Base-by-base conservation (phyloP, 53 echinoderm and acorn worm genomes). In the Holothuria leucospilota region DNA sequence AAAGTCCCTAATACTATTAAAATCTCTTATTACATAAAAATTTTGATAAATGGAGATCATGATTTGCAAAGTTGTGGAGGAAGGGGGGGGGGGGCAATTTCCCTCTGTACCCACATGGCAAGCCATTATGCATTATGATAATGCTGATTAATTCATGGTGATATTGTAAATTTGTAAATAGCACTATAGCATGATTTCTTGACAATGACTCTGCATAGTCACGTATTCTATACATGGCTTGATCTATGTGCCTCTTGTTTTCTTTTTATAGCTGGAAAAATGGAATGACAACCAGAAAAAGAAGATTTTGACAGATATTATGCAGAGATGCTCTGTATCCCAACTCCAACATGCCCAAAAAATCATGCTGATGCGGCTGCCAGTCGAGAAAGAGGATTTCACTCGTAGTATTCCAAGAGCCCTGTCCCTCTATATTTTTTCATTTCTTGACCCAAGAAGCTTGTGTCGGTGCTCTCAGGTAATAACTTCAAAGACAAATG, bases 381-480 rank as follows among this genome's bases (percentile, higher is more conserved):
- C 98, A 4, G 86, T 98, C 1, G 88, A 92, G 23, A 71, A 81
- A 8, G 87, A 93, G 62, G 98, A 98, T 72, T 97, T 98, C 78
- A 90, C 98, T 15, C 84, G 95, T 66, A 84, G 81, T 8, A 46
- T 98, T n/a, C 98, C 98, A 29, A 86, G 98, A 30, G 91, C 93
- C 0, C 71, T 98, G 26, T 85, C 86, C 66, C 83, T 98, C 20
- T 98, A 98, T 61, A 88, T 95, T 53, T 93, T 98, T 75, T 98
- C 95, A 0, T 95, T 84, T 77, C 95, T 98, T 40, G 98, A 98
- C 49, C 98, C 98, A 2, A 84, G 98, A 56, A 98, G 98, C 90
- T 86, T 98, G 8, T 98, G 98, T 63, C 53, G 98, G 63, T 94
- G 94, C 68, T 90, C 98, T 28, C 98, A 95, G 93, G 96, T 93